phyloP scores from a whole-genome alignment of 2,113 vertebrate genomes.

The Steatornis caripensis region DNA sequence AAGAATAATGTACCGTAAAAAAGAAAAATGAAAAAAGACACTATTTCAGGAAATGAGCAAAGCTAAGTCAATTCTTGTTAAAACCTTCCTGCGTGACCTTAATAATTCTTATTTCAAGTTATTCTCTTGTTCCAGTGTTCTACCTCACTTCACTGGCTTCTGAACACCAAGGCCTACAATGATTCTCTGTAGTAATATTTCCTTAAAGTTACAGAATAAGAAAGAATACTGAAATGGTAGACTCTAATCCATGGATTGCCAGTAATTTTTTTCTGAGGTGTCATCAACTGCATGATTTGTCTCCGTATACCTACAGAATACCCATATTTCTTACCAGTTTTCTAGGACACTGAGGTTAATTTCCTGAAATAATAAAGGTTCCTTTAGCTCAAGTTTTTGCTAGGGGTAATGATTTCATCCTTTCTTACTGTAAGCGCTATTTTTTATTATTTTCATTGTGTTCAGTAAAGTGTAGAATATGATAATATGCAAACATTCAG shows the following conservation, averaged over 20 bases:
- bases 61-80: background rate
- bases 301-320: background rate
- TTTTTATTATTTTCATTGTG: background rate
- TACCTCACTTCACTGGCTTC: background rate
- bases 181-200: background rate
- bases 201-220: background rate
- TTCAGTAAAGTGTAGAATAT: background rate
- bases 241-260: background rate
- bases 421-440: background rate
- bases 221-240: background rate
- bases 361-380: background rate
- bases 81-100: background rate
- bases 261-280: background rate
- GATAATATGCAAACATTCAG: background rate
- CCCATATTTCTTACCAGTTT: background rate
- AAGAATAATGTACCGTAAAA: background rate
- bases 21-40: background rate
- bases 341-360: background rate
- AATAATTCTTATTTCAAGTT: background rate
- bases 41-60: background rate
- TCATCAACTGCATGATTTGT: background rate
- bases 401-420: background rate
- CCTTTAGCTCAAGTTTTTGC: background rate
- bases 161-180: background rate
- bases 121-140: background rate